phyloP scores from a whole-genome alignment of 2,888 invertebrate species.

The Bombylius major region DNA sequence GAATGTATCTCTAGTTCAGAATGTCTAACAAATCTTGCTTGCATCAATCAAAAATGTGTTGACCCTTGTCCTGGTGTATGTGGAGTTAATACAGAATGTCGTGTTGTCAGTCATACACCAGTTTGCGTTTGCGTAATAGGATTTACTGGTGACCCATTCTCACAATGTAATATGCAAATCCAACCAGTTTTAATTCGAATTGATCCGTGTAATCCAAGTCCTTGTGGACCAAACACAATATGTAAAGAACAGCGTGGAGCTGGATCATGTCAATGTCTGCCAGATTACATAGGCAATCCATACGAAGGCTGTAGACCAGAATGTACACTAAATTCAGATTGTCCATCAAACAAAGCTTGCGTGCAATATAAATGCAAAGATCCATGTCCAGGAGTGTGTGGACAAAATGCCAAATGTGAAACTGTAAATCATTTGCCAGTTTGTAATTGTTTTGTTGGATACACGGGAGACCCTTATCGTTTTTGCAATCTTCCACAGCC shows the following conservation, averaged over 20 bases:
- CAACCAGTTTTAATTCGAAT: conserved; percentile 35
- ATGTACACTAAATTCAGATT: conserved; percentile 59
- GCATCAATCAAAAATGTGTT: conserved; percentile 59
- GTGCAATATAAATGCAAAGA: conserved; percentile 60
- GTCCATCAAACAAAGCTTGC: conserved; percentile 56
- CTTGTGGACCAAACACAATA: conserved; percentile 67
- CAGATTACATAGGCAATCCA: conserved; percentile 63
- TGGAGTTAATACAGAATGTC: conserved; percentile 57
- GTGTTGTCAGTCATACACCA: conserved; percentile 58
- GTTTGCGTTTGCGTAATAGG: conserved; percentile 53
- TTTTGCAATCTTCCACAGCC: conserved; percentile 42
- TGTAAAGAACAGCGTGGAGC: conserved; percentile 52
- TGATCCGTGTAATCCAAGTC: conserved; percentile 60
- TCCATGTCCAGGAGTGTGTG: conserved; percentile 68
- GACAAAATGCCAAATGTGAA: conserved; percentile 58
- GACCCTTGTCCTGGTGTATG: conserved; percentile 61
- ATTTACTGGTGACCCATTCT: conserved; percentile 58
- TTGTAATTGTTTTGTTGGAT: conserved; percentile 55
- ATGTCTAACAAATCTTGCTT: conserved; percentile 55
- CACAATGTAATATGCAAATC: conserved; percentile 42
- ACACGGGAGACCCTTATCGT: conserved; percentile 62
- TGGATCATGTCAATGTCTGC: conserved; percentile 58
- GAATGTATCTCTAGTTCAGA: conserved; percentile 62
- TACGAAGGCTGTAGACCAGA: conserved; percentile 65
- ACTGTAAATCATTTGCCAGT: conserved; percentile 58